Conservation (phyloP, 2,888 invertebrate genomes). For the Pseudoips prasinana region DNA sequence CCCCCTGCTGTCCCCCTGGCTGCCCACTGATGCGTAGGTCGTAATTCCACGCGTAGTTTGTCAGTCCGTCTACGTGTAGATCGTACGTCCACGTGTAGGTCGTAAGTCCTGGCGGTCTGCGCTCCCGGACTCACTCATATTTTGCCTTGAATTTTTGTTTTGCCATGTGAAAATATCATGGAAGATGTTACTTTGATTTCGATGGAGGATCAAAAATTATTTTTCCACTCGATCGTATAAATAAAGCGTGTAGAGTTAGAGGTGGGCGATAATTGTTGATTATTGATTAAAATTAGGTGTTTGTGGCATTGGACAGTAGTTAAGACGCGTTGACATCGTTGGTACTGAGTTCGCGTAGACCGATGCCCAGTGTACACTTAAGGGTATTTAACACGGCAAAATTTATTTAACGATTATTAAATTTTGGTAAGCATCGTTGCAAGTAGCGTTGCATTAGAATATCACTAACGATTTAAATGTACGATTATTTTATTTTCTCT, state of each 20-base stretch:
- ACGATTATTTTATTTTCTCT: too few relatives aligned
- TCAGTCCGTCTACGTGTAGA: conserved; percentile 30
- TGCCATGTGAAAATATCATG: conserved; percentile 63
- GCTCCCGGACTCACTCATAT: conserved; percentile 37
- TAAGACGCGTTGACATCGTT: conserved; percentile 34
- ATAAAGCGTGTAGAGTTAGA: conserved; percentile 77
- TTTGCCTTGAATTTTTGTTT: conserved; percentile 69
- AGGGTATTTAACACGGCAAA: too few relatives aligned
- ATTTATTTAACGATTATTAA: too few relatives aligned
- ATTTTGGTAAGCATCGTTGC: too few relatives aligned
- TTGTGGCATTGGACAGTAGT: conserved; percentile 73
- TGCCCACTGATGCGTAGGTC: too few relatives aligned
- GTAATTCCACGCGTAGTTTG: conserved; percentile 35
- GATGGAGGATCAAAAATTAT: conserved; percentile 76
- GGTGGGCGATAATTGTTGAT: conserved; percentile 80
- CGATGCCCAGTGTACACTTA: too few relatives aligned
- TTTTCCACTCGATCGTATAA: conserved; percentile 79
- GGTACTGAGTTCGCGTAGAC: conserved; percentile 10
- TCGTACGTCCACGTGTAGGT: too few relatives aligned
- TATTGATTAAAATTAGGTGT: conserved; percentile 81
- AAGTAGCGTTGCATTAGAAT: too few relatives aligned
- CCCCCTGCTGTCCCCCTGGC: conserved; percentile 15
- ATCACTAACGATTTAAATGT: too few relatives aligned
- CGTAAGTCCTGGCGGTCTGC: conserved; percentile 6
- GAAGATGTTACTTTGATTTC: conserved; percentile 69